Percentiles rank a stretch among this genome's conserved stretches.
Evolutionary conservation across 2,888 invertebrate species (phyloP).

Genomic region (Osmoderma eremita): DNA sequence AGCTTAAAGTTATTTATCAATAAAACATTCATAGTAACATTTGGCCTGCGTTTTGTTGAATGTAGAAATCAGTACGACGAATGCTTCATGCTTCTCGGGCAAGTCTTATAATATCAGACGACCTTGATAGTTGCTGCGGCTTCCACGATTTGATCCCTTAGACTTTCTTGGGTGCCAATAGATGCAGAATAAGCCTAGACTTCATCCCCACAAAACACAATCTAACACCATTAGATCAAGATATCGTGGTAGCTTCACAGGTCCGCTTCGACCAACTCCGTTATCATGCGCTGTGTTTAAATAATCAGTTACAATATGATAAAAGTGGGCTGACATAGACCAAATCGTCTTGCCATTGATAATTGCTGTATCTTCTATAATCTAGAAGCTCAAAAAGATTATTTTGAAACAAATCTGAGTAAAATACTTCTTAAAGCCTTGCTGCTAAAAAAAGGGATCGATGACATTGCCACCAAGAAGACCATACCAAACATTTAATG

Average conservation of each 20-base stretch:
- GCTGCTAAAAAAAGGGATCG: no score
- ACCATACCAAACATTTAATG: not conserved
- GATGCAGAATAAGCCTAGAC: not conserved
- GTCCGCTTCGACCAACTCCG: not conserved
- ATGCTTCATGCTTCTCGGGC: not conserved
- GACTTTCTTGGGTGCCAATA: not conserved
- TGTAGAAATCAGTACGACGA: not conserved
- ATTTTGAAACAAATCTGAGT: no score
- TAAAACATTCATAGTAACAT: no score
- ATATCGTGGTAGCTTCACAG: not conserved
- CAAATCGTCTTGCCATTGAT: not conserved
- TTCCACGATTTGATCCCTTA: not conserved
- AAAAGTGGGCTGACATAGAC: not conserved
- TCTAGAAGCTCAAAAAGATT: no score
- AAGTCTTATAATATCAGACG: not conserved
- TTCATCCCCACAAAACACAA: not conserved
- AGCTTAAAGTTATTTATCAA: no score
- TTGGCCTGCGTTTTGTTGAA: no score
- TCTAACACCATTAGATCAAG: not conserved
- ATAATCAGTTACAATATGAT: not conserved
- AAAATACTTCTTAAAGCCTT: no score
- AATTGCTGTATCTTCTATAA: not conserved
- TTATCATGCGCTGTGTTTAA: not conserved
- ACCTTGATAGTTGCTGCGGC: not conserved
- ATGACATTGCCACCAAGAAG: no score